Percentiles rank a stretch among this genome's conserved stretches.
phyloP scores from a whole-genome alignment of 2,797 vertebrate genomes.

The Arremon aurantiirostris region DNA sequence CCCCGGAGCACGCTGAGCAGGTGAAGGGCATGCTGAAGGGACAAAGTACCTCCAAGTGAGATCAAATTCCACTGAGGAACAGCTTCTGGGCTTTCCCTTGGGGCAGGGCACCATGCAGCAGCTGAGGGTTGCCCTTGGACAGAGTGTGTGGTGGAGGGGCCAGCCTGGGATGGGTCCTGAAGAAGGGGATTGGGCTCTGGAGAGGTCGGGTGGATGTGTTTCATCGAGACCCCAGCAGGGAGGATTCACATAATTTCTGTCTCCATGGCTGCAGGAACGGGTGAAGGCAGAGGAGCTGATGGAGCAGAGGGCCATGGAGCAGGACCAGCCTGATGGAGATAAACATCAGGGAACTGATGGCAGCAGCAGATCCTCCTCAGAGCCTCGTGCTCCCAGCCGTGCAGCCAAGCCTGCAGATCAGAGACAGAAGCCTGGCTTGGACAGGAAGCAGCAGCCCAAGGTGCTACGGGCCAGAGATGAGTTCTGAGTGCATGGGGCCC shows the following conservation, averaged over 20 bases:
- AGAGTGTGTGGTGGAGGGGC: background rate
- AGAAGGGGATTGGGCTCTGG: background rate
- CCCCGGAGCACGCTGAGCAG: slow-evolving; percentile 89
- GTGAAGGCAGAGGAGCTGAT: slow-evolving; percentile 81
- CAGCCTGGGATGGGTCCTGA: background rate
- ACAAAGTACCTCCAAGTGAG: background rate
- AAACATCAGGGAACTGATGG: background rate
- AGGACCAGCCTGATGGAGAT: background rate
- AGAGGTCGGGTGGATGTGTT: background rate
- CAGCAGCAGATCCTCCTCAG: slow-evolving; percentile 36
- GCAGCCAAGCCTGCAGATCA: background rate
- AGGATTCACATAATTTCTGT: background rate
- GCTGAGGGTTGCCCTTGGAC: background rate
- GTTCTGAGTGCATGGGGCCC: background rate
- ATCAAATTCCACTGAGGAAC: background rate
- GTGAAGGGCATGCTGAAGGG: slow-evolving; percentile 64
- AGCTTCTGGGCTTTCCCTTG: background rate
- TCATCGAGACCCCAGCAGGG: background rate
- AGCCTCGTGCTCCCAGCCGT: background rate
- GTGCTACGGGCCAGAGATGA: slow-evolving; percentile 64
- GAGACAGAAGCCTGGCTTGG: slow-evolving; percentile 4
- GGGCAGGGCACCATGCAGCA: background rate
- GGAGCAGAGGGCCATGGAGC: slow-evolving; percentile 62
- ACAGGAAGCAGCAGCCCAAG: slow-evolving; percentile 17
- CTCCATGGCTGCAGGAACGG: slow-evolving; percentile 79